phyloP scores from a whole-genome alignment of 2,113 vertebrate species.

The Hypanus sabinus region DNA sequence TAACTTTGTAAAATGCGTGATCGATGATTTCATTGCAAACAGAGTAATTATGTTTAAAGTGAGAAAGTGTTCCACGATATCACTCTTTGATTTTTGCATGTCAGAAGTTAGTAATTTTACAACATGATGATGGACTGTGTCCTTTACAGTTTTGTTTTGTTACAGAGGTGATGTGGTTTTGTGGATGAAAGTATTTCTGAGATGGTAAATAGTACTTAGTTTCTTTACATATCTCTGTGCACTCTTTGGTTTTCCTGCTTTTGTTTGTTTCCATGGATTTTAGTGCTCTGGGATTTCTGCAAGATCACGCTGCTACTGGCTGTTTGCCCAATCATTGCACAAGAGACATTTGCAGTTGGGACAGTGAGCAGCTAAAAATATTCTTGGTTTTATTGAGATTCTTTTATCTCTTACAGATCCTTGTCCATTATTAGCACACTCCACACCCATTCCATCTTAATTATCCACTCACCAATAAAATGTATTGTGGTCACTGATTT shows the following conservation, averaged over 20 bases:
- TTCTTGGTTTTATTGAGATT: background rate
- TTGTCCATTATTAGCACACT: background rate
- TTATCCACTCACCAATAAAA: background rate
- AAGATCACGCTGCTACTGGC: background rate
- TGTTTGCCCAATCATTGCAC: background rate
- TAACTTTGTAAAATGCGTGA: too few relatives aligned
- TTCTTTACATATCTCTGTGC: background rate
- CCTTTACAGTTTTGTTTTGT: background rate
- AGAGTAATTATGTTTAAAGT: too few relatives aligned
- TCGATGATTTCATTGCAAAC: too few relatives aligned
- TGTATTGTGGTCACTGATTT: background rate
- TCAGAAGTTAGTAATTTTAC: background rate
- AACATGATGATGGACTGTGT: background rate
- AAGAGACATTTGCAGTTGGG: background rate
- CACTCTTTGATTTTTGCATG: background rate
- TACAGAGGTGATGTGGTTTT: background rate
- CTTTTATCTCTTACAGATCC: background rate
- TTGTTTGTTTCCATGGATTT: background rate
- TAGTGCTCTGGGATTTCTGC: background rate
- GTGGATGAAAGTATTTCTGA: background rate
- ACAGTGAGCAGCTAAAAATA: background rate
- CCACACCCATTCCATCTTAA: background rate
- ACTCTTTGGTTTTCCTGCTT: background rate
- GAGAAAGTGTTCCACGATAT: too few relatives aligned
- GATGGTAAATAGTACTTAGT: background rate